Evolutionary conservation across 2,797 vertebrate genomes (phyloP).

Genomic region (Fringilla coelebs): DNA sequence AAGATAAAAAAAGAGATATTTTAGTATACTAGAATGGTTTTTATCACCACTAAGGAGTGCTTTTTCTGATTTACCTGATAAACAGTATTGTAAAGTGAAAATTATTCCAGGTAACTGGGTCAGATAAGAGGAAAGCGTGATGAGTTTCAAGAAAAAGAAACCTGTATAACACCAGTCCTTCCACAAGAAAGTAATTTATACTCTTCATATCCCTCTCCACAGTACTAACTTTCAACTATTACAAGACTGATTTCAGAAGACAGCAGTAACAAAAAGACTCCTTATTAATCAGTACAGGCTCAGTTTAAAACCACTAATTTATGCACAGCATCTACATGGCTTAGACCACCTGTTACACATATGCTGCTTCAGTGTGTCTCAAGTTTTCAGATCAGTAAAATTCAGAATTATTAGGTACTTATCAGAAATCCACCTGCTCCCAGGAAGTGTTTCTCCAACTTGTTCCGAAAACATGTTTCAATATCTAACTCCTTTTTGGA

Average conservation of each 20-base stretch:
- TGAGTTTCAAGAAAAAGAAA: background rate
- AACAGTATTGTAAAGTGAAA: background rate
- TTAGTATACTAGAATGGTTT: background rate
- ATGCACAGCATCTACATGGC: slow-evolving; percentile 32
- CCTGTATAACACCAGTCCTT: background rate
- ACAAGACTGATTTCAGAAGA: slow-evolving; percentile 22
- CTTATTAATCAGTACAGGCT: slow-evolving; percentile 1
- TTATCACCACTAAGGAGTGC: background rate
- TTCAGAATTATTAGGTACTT: background rate
- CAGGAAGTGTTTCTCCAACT: background rate
- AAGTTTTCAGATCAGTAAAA: slow-evolving; percentile 27
- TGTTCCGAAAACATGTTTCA: background rate
- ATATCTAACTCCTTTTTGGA: background rate
- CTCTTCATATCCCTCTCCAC: background rate
- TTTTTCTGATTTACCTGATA: background rate
- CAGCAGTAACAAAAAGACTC: slow-evolving; percentile 9
- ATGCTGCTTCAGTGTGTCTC: slow-evolving; percentile 28
- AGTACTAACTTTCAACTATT: background rate
- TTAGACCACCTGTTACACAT: slow-evolving; percentile 64
- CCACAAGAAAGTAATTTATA: background rate
- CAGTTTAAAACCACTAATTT: slow-evolving; percentile 56
- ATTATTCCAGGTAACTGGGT: background rate
- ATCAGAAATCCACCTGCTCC: background rate
- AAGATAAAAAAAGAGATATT: background rate
- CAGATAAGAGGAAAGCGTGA: background rate